Percentiles rank a stretch among this genome's conserved stretches.
Evolutionary conservation across 2,797 vertebrate genomes (phyloP).

Genomic region (Protonibea diacanthus): DNA sequence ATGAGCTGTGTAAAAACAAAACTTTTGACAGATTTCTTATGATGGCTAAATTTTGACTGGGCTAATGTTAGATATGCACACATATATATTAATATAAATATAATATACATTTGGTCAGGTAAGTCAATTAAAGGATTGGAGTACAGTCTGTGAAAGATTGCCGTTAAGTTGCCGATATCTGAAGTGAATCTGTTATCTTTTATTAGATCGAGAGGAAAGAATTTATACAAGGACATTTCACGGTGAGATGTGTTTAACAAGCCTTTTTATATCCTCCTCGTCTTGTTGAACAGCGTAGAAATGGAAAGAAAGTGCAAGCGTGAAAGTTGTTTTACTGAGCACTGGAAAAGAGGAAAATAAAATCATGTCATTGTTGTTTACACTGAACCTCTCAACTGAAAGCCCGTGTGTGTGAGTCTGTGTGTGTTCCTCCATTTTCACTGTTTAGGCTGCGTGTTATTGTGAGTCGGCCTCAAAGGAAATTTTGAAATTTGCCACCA

Average conservation of each 20-base stretch:
- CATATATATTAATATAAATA: too few species aligned
- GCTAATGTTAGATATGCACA: too few species aligned
- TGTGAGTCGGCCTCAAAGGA: constrained; percentile 61
- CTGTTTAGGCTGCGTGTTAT: constrained; percentile 61
- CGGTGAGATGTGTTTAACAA: constrained; percentile 21
- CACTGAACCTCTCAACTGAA: constrained; percentile 46
- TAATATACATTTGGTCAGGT: neutral
- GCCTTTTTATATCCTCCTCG: neutral
- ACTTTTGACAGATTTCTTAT: constrained; percentile 21
- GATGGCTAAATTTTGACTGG: constrained; percentile 11
- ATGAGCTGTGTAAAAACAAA: constrained; percentile 19
- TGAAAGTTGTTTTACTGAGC: constrained; percentile 44
- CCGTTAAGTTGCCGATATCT: neutral
- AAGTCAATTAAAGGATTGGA: neutral
- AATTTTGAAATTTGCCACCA: constrained; percentile 58
- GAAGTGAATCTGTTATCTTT: constrained; percentile 11
- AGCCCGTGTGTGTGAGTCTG: constrained; percentile 45
- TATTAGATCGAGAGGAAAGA: neutral
- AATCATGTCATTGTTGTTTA: constrained; percentile 72
- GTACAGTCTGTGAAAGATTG: neutral
- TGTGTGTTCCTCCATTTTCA: constrained; percentile 65
- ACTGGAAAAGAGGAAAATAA: constrained; percentile 62
- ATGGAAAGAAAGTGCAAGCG: constrained; percentile 47
- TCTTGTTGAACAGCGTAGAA: constrained; percentile 19
- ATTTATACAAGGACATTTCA: constrained; percentile 1